Evolutionary conservation across 2,888 invertebrate species (phyloP).

Genomic region (Luperina nickerlii): DNA sequence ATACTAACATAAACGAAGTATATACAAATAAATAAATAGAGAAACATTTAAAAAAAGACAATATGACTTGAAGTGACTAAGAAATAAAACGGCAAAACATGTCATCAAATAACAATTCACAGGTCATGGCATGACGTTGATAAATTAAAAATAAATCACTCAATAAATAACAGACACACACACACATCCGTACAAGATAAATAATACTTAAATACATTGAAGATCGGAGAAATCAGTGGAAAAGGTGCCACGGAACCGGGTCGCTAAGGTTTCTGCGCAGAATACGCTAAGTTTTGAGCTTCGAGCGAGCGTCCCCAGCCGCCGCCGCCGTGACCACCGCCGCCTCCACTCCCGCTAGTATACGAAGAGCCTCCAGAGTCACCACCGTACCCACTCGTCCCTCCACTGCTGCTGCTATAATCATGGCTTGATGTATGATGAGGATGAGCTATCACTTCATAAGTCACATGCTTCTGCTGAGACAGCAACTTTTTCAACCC

Average conservation of each 20-base stretch:
- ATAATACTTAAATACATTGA: constrained; percentile 76
- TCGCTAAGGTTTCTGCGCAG: constrained; percentile 92
- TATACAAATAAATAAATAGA: constrained; percentile 72
- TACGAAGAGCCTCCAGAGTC: constrained; percentile 89
- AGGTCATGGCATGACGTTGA: constrained; percentile 69
- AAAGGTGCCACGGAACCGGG: constrained; percentile 83
- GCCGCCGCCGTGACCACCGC: constrained; percentile 86
- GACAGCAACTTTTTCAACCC: constrained; percentile 95
- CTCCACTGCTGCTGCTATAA: constrained; percentile 70
- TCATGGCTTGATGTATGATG: constrained; percentile 93
- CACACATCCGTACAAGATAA: constrained; percentile 79
- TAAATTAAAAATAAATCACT: constrained; percentile 70
- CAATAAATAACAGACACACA: constrained; percentile 77
- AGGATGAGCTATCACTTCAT: constrained; percentile 96
- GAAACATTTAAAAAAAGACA: constrained; percentile 56
- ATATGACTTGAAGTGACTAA: constrained; percentile 66
- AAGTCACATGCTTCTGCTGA: constrained; percentile 96
- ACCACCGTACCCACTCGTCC: constrained; percentile 92
- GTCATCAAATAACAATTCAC: constrained; percentile 48
- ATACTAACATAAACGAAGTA: constrained; percentile 71
- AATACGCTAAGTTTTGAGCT: constrained; percentile 94
- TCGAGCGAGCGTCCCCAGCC: constrained; percentile 95
- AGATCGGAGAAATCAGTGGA: constrained; percentile 81
- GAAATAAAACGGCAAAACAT: constrained; percentile 43
- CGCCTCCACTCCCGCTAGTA: constrained; percentile 86